phyloP scores from a whole-genome alignment of 35 echinoderm and acorn worm species.

The Apostichopus japonicus region DNA sequence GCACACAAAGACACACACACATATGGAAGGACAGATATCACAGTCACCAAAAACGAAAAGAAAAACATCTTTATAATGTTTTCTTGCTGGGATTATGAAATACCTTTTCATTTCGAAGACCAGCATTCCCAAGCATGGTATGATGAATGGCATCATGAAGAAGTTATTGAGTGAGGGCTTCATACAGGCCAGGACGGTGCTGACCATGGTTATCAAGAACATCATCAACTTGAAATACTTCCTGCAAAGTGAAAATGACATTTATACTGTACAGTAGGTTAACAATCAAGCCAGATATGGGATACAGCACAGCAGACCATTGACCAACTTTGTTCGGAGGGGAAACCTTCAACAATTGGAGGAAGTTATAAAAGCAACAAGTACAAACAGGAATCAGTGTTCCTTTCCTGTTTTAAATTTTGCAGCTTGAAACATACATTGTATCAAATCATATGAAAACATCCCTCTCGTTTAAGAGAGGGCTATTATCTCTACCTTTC shows the following conservation, averaged over 20 bases:
- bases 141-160: conserved; percentile 87
- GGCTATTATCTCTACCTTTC: too few species aligned
- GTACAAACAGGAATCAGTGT: not conserved
- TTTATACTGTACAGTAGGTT: too few species aligned
- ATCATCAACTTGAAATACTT: conserved; percentile 84
- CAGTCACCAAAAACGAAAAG: too few species aligned
- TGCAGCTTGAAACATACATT: too few species aligned
- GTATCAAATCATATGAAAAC: too few species aligned
- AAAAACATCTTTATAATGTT: too few species aligned
- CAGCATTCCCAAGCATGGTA: conserved; percentile 71
- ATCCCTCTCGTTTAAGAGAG: too few species aligned
- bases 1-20: too few species aligned
- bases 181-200: conserved; percentile 77
- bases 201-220: conserved; percentile 63
- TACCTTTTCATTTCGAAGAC: conserved; percentile 88
- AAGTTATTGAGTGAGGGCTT: conserved; percentile 86
- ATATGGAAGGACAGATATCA: too few species aligned
- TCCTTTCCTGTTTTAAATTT: not conserved
- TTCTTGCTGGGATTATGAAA: not conserved
- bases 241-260: conserved; percentile 58
- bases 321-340: too few species aligned
- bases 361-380: not conserved
- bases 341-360: not conserved
- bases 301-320: too few species aligned
- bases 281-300: too few species aligned